Base-by-base conservation (phyloP, 1,140 invertebrate genomes). In the Drosophila takahashii region DNA sequence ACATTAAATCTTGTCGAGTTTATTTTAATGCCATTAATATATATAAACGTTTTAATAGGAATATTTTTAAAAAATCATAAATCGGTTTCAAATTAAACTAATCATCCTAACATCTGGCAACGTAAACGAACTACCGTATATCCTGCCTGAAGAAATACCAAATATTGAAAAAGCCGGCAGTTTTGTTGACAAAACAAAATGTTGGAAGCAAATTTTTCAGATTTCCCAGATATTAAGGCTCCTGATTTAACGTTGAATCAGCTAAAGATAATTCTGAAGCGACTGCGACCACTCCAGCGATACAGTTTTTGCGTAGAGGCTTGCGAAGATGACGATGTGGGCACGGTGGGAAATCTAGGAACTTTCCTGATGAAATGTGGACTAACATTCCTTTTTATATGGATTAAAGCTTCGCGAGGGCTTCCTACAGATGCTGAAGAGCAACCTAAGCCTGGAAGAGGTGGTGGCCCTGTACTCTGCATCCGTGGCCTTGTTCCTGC, bases 401-500 rank as follows among this genome's bases (percentile, higher is more conserved):
- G 22, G 22, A 22, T 22, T 3, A 2, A 22, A 22, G 22, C 22
- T 22, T 22, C 22, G 22, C 22, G 3, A 22, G 1, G 22, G 22
- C 3, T 22, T 22, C 22, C 3, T 22, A 22, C 22, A 22, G 22
- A 22, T 22, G 22, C 22, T 22, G 22, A 22, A 22, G 22, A 22
- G 22, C 22, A 22, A 22, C 22, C 22, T 22, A 22, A 22, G 22
- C 22, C 3, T 22, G 22, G 22, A 22, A 22, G 22, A 22, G 22
- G 22, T 22, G 22, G 22, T 22, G 22, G 22, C 22, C 22, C 22
- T 22, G 22, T 22, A 22, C 22, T 22, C 22, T 3, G 70, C 53
- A 8, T 59, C 70, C 4, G 47, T 65, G 13, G 36, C 54, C 37
- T 15, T 87, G 22, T 37, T 81, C 1, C 29, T 87, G 9, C 10